Conservation (phyloP, 2,888 invertebrate genomes). For the Podotricha telesiphe region DNA sequence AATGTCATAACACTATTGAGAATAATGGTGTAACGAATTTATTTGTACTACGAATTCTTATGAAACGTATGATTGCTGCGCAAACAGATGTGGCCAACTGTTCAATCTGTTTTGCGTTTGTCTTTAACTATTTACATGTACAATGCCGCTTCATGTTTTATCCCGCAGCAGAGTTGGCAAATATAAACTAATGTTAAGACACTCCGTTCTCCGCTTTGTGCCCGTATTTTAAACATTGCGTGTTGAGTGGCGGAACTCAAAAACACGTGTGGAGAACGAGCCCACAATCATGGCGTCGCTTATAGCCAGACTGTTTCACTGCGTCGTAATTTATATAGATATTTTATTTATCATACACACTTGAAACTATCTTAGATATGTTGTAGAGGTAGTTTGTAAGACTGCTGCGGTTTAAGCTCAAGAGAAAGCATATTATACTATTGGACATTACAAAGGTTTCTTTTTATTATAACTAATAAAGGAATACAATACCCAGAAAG, state of each 20-base stretch:
- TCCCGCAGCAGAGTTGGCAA: no score
- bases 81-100: slow-evolving; percentile 37
- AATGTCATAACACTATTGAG: neutral
- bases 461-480: neutral
- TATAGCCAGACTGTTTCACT: no score
- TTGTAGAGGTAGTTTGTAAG: no score
- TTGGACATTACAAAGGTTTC: neutral
- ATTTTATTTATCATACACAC: neutral
- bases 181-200: no score
- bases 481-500: slow-evolving; percentile 1
- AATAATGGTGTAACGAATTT: slow-evolving; percentile 21
- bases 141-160: no score
- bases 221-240: no score
- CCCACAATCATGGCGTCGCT: no score
- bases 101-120: slow-evolving; percentile 18
- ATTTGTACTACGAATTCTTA: slow-evolving; percentile 33
- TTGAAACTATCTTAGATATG: no score
- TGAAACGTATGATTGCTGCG: slow-evolving; percentile 30
- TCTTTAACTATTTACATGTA: neutral
- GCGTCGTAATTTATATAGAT: neutral
- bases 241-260: no score
- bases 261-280: no score
- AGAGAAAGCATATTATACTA: no score
- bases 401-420: neutral
- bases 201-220: no score